Conservation (phyloP, 1,140 invertebrate species). For the Whitmania pigra region DNA sequence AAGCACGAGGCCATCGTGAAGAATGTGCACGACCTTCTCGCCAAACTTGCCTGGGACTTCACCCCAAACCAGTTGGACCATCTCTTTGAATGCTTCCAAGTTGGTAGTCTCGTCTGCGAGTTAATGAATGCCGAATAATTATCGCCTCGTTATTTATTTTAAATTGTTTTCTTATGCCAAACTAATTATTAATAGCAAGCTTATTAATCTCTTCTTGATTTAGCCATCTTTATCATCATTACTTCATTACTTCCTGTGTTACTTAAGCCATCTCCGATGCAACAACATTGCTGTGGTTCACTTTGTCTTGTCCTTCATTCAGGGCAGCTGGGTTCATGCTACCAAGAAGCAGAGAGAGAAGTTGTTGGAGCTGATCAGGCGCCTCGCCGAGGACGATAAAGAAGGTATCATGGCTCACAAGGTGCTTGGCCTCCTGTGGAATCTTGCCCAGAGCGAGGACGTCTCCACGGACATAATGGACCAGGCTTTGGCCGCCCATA, state of each 20-base stretch:
- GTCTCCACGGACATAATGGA: constrained; percentile 95
- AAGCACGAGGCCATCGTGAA: constrained; percentile 44
- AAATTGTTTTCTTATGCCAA: no score
- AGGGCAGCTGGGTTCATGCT: constrained; percentile 87
- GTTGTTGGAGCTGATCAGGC: constrained; percentile 79
- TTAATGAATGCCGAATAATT: no score
- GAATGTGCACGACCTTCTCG: constrained; percentile 88
- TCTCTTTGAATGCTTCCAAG: constrained; percentile 92
- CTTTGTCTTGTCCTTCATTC: constrained; percentile 10
- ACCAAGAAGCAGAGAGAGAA: constrained; percentile 91
- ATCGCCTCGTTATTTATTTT: no score
- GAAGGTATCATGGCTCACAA: constrained; percentile 97
- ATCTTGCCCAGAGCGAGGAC: constrained; percentile 86
- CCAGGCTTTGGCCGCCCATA: constrained; percentile 81
- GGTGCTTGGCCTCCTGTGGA: constrained; percentile 92
- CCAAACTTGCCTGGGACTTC: constrained; percentile 95
- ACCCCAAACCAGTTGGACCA: constrained; percentile 91
- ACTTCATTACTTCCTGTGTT: no score
- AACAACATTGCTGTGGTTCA: not conserved
- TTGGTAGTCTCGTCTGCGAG: constrained; percentile 35
- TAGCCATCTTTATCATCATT: not conserved
- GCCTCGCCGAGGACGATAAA: constrained; percentile 92
- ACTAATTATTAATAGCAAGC: no score
- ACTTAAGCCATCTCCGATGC: not conserved
- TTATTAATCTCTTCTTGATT: not conserved